Percentiles rank a stretch among this genome's conserved stretches.
These are phyloP conservation scores for Momotus momota DNA, from an alignment of 2,797 vertebrate genomes.

Conservation along the genomic window DNA sequence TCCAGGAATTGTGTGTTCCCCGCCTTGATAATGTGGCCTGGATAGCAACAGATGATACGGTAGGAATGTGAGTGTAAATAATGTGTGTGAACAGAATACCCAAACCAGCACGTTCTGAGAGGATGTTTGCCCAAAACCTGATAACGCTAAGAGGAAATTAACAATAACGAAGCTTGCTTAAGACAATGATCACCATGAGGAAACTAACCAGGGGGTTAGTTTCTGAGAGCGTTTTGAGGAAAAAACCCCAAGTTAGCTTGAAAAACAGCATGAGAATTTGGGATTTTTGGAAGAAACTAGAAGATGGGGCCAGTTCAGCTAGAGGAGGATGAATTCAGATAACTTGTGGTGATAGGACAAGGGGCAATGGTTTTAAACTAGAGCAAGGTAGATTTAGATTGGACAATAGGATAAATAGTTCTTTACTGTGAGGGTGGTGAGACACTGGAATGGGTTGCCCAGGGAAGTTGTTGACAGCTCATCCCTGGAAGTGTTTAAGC, in stretches of 20 bases:
- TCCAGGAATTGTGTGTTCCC: not conserved
- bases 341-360: too few species aligned
- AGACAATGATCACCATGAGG: not conserved
- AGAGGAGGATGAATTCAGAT: too few species aligned
- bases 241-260: not conserved
- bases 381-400: too few species aligned
- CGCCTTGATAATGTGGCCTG: not conserved
- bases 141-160: not conserved
- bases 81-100: not conserved
- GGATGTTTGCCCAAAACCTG: constrained; percentile 2
- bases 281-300: not conserved
- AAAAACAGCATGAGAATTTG: not conserved
- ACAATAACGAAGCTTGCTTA: not conserved
- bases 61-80: not conserved
- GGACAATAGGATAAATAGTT: too few species aligned
- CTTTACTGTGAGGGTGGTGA: too few species aligned
- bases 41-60: not conserved
- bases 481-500: too few species aligned
- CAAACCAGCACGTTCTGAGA: not conserved
- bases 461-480: too few species aligned
- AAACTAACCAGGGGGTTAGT: not conserved
- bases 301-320: too few species aligned
- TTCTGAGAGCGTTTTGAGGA: not conserved
- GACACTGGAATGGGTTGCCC: too few species aligned
- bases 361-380: too few species aligned